Evolutionary conservation across 2,113 vertebrate species (phyloP).

Genomic region (Eolophus roseicapilla): DNA sequence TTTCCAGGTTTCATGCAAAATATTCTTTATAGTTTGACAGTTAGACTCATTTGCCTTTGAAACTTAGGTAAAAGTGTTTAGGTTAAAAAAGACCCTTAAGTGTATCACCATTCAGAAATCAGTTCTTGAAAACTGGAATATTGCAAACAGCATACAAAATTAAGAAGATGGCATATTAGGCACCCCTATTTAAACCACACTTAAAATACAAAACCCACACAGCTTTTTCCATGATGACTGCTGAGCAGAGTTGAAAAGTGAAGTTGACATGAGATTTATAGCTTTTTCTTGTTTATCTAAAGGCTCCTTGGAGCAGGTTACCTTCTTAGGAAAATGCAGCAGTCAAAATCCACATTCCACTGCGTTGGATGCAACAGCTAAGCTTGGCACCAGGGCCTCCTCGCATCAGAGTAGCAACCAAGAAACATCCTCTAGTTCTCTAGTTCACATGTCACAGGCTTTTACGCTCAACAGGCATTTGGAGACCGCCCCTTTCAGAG

Average conservation of each 20-base stretch:
- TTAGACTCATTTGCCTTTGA: background rate
- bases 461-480: background rate
- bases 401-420: background rate
- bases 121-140: background rate
- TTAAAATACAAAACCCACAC: background rate
- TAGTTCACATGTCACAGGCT: background rate
- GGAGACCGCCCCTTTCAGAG: background rate
- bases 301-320: background rate
- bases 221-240: background rate
- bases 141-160: background rate
- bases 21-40: background rate
- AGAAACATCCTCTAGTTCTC: background rate
- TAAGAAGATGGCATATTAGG: background rate
- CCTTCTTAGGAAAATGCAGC: background rate
- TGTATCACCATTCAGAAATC: background rate
- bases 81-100: background rate
- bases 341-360: background rate
- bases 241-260: background rate
- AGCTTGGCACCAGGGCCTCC: background rate
- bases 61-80: background rate
- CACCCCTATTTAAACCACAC: background rate
- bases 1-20: background rate
- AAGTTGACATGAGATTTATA: background rate
- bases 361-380: background rate
- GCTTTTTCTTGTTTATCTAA: background rate